Percentiles rank a stretch among this genome's conserved stretches.
Evolutionary conservation across 1,140 invertebrate genomes (phyloP).

Genomic region (Fopius arisanus): DNA sequence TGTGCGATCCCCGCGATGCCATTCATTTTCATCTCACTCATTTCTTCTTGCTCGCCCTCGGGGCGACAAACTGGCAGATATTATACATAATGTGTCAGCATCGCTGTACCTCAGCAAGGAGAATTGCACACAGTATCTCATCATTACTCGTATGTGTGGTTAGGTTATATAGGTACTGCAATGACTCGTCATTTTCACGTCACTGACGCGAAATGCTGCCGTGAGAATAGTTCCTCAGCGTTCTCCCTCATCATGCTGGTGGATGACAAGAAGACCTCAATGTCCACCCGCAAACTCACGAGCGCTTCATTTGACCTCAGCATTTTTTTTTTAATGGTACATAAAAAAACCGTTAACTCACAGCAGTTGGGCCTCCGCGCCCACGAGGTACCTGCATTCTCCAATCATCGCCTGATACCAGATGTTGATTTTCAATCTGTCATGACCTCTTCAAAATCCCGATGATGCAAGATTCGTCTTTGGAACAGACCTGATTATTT

Average conservation of each 20-base stretch:
- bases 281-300: background rate
- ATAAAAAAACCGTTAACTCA: background rate
- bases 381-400: too few relatives aligned
- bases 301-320: background rate
- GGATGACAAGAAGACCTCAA: background rate
- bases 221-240: background rate
- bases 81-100: conserved; percentile 18
- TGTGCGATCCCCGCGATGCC: conserved; percentile 18
- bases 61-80: conserved; percentile 4
- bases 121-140: conserved; percentile 13
- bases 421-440: too few relatives aligned
- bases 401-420: too few relatives aligned
- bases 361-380: too few relatives aligned
- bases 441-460: too few relatives aligned
- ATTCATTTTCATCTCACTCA: background rate
- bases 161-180: background rate
- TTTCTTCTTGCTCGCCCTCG: background rate
- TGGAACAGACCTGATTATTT: too few relatives aligned
- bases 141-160: background rate
- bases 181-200: conserved; percentile 30
- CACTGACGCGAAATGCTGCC: background rate
- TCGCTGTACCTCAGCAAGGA: background rate
- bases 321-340: background rate
- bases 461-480: too few relatives aligned
- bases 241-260: background rate